Evolutionary conservation across 2,888 invertebrate species (phyloP).

Genomic region (Aethes cnicana): DNA sequence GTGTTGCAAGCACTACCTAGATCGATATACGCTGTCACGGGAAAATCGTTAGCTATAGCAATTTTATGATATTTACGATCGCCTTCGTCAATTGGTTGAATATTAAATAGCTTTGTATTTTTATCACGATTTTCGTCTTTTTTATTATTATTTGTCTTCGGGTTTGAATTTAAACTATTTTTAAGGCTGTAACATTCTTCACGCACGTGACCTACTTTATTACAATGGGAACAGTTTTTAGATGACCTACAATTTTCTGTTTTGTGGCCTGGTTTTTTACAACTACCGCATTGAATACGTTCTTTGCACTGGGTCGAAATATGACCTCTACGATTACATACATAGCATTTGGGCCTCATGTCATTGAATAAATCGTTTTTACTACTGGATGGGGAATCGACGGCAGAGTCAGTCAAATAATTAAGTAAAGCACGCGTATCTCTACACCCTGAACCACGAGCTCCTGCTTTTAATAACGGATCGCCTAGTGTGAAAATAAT

Average conservation of each 20-base stretch:
- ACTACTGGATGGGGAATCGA: not conserved
- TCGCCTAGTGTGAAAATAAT: conserved; percentile 28
- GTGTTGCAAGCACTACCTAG: conserved; percentile 11
- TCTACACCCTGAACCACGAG: conserved; percentile 26
- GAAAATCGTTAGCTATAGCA: not conserved
- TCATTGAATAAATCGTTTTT: too few relatives aligned
- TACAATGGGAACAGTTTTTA: conserved; percentile 15
- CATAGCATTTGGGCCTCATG: conserved; percentile 21
- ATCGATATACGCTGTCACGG: not conserved
- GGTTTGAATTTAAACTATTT: not conserved
- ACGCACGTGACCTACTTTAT: conserved; percentile 15
- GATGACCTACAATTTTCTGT: not conserved
- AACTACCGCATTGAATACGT: conserved; percentile 5
- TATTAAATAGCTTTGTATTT: not conserved
- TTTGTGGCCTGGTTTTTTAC: conserved; percentile 16
- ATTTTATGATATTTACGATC: not conserved
- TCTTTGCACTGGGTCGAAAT: not conserved
- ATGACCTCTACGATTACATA: conserved; percentile 10
- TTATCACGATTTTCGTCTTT: not conserved
- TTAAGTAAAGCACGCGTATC: conserved; percentile 23
- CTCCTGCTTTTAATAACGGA: conserved; percentile 24
- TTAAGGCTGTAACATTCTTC: not conserved
- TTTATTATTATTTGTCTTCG: not conserved
- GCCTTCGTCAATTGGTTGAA: not conserved
- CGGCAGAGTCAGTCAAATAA: conserved; percentile 19